phyloP scores from a whole-genome alignment of 2,113 vertebrate genomes.

The Carassius auratus region DNA sequence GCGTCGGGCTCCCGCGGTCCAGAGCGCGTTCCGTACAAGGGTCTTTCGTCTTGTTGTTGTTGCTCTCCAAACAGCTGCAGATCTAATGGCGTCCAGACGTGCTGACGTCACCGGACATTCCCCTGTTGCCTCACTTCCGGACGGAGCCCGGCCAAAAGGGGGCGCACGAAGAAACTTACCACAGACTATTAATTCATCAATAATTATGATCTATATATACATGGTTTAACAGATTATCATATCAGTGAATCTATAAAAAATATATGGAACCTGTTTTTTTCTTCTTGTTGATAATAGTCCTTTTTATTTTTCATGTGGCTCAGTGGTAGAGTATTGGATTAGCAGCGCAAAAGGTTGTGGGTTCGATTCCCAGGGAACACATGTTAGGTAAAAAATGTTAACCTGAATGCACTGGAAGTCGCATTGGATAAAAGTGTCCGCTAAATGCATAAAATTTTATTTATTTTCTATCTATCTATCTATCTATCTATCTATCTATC shows the following conservation, averaged over 20 bases:
- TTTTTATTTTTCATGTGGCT: no score
- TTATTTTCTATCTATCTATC: background rate
- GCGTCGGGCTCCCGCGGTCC: constrained; percentile 76
- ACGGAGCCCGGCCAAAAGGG: constrained; percentile 39
- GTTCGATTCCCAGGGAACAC: no score
- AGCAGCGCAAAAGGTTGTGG: no score
- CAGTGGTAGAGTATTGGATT: background rate
- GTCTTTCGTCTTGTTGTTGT: constrained; percentile 80
- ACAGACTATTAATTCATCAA: background rate
- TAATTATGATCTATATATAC: background rate
- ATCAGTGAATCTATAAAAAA: background rate
- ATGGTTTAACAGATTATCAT: background rate
- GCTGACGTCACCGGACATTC: constrained; percentile 90
- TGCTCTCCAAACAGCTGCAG: constrained; percentile 84
- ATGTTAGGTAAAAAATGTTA: no score
- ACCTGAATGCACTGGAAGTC: no score
- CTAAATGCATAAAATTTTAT: no score
- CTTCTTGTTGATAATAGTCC: no score
- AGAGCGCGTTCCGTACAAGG: constrained; percentile 43
- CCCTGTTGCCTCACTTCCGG: constrained; percentile 84
- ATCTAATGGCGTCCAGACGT: constrained; percentile 86
- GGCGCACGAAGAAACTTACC: background rate
- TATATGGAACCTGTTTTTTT: no score
- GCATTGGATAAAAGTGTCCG: no score
- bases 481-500: background rate